Evolutionary conservation across 2,888 invertebrate genomes (phyloP), one percentile per base, ranked within the genome.

Genomic region (Seira ritae): DNA sequence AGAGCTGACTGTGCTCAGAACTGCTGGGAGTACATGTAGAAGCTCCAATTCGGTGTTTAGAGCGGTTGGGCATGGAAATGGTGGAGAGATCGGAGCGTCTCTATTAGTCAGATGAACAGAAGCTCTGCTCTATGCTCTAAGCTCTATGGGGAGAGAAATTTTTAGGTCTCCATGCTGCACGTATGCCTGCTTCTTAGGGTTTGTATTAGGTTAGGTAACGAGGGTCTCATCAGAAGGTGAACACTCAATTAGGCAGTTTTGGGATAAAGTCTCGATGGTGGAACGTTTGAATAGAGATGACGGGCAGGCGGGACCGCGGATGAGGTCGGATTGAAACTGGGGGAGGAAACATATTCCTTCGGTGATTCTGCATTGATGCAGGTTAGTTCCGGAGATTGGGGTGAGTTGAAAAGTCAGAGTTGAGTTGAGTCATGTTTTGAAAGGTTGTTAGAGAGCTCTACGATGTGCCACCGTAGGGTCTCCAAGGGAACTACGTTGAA

Each of bases 261-360:
- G 10, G 20, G 71, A 78, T 1, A 83, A n/a, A 1, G 31, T 68
- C 6, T 42, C 17, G 22, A 83, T 73, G 20, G 83, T 78, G 0
- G 68, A 24, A 0, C 42, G n/a, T 12, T n/a, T 8, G 17, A 81
- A 81, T 22, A 37, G 77, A n/a, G n/a, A n/a, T n/a, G n/a, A n/a
- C n/a, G n/a, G 67, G 17, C 82, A 82, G 0, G 50, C 55, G 0
- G 68, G 37, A 6, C 72, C 77, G 0, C 68, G 24, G 0, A 77
- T 8, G 0, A 60, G 15, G 17, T 74, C 78, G 0, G 65, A 19
- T n/a, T 70, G 78, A 22, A 73, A 69, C 23, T 65, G 60, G 0
- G 83, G 78, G 0, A 84, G 20, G 22, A 68, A 79, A 42, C 83
- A 79, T 0, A 84, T 24, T 17, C 46, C 31, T n/a, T 69, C 72